Evolutionary conservation across 2,113 vertebrate genomes (phyloP).

Genomic region (Pachycephala philippinensis): DNA sequence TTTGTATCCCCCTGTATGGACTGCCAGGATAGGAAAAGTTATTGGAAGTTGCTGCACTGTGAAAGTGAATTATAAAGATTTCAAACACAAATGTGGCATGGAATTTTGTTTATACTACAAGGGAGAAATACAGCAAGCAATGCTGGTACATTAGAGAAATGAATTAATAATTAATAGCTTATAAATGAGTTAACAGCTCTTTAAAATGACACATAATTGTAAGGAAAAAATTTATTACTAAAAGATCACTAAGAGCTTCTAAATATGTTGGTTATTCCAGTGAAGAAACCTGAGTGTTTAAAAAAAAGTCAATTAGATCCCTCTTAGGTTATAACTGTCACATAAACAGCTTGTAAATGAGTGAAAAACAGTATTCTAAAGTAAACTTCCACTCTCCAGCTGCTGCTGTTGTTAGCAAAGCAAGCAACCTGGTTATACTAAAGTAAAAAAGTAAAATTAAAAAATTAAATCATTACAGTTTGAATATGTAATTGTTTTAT

Average conservation of each 20-base stretch:
- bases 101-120: background rate
- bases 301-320: background rate
- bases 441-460: background rate
- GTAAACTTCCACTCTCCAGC: background rate
- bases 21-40: background rate
- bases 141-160: background rate
- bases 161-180: constrained; percentile 43
- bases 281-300: background rate
- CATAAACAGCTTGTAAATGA: constrained; percentile 19
- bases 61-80: background rate
- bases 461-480: background rate
- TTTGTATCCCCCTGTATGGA: background rate
- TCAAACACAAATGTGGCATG: background rate
- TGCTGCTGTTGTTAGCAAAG: background rate
- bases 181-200: constrained; percentile 48
- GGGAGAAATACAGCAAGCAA: background rate
- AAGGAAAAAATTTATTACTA: background rate
- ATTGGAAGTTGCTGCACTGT: background rate
- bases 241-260: constrained; percentile 33
- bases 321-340: background rate
- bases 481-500: background rate
- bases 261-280: background rate
- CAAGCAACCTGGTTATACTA: background rate
- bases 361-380: background rate
- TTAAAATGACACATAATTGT: background rate